These are phyloP conservation scores for Sus cebifrons DNA, from an alignment of 2,797 vertebrate species.

Conservation along the genomic window DNA sequence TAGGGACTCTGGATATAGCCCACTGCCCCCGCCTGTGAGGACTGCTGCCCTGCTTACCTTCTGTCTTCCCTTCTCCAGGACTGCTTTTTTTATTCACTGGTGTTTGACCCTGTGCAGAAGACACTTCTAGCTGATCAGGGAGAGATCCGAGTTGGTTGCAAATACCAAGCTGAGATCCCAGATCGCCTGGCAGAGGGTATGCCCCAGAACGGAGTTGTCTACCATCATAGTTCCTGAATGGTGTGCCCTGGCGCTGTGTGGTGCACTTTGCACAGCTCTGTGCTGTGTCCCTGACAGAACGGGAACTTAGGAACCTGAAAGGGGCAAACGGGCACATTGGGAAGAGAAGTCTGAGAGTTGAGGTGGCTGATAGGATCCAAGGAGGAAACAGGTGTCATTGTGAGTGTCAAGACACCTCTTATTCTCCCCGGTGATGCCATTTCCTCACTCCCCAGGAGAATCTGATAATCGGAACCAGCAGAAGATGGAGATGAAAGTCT, in stretches of 20 bases:
- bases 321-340: background rate
- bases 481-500: constrained; percentile 97
- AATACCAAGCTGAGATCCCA: constrained; percentile 97
- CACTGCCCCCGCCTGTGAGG: accelerated
- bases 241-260: background rate
- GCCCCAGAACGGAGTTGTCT: background rate
- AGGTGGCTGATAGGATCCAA: background rate
- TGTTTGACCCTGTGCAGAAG: constrained; percentile 98
- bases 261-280: background rate
- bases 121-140: constrained; percentile 97
- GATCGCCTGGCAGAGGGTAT: constrained; percentile 95
- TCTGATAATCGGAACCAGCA: constrained; percentile 95
- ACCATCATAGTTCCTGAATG: background rate
- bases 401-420: background rate
- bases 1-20: background rate
- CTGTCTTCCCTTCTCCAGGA: constrained; percentile 89
- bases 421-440: background rate
- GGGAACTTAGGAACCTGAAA: background rate
- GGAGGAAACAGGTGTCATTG: background rate
- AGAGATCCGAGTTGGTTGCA: constrained; percentile 97
- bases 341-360: background rate
- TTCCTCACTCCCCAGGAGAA: constrained; percentile 89
- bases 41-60: background rate
- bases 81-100: constrained; percentile 98
- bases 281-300: background rate